Evolutionary conservation across 2,888 invertebrate genomes (phyloP).

Genomic region (Endotricha flammealis): DNA sequence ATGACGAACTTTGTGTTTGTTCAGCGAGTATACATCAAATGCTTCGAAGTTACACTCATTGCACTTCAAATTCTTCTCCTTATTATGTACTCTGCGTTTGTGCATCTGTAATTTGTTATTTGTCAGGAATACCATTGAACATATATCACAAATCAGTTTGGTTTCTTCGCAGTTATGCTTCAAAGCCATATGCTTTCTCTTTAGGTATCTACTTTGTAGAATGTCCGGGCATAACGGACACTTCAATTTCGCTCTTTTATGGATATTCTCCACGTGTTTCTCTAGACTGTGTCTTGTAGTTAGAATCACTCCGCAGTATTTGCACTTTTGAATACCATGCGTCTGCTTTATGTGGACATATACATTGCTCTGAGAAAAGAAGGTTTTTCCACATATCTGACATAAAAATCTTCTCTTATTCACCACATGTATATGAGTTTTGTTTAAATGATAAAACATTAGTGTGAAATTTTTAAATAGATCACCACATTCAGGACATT

Average conservation of each 20-base stretch:
- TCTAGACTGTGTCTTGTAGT: constrained; percentile 16
- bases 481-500: constrained; percentile 41
- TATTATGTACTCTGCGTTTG: constrained; percentile 30
- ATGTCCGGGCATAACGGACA: constrained; percentile 24
- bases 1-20: constrained; percentile 31
- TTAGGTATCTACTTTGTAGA: constrained; percentile 22
- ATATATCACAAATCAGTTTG: constrained; percentile 43
- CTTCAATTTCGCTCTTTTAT: constrained; percentile 18
- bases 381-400: constrained; percentile 46
- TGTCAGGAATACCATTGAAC: constrained; percentile 21
- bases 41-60: constrained; percentile 35
- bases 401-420: constrained; percentile 32
- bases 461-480: constrained; percentile 42
- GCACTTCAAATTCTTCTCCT: constrained; percentile 35
- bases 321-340: constrained; percentile 34
- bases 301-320: constrained; percentile 33
- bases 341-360: constrained; percentile 33
- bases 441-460: constrained; percentile 37
- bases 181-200: constrained; percentile 27
- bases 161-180: constrained; percentile 26
- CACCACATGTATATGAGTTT: constrained; percentile 24
- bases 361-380: constrained; percentile 33
- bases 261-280: constrained; percentile 20
- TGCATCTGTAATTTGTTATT: constrained; percentile 21
- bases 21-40: constrained; percentile 26